Conservation (phyloP, 2,797 vertebrate genomes). For the Lerista edwardsae region DNA sequence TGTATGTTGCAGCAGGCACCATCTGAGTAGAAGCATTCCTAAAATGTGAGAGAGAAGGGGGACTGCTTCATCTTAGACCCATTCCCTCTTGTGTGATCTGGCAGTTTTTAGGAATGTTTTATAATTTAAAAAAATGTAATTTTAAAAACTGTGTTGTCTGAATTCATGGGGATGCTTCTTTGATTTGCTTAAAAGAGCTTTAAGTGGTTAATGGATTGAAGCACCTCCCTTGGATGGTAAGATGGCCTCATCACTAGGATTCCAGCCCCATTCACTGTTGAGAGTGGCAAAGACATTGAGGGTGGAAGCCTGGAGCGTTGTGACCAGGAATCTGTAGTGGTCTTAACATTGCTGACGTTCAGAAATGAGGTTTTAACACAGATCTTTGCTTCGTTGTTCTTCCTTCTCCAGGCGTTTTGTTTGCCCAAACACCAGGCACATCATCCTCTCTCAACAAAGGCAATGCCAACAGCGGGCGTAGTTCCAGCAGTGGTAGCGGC, state of each 20-base stretch:
- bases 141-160: no score
- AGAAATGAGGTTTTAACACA: no score
- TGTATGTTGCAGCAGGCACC: not conserved
- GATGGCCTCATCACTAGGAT: not conserved
- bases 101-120: not conserved
- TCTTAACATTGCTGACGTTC: no score
- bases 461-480: slow-evolving; percentile 39
- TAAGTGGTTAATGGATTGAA: no score
- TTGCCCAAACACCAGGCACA: slow-evolving; percentile 87
- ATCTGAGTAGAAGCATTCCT: not conserved
- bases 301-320: no score
- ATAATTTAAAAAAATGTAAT: no score
- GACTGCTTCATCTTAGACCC: not conserved
- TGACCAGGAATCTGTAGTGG: no score
- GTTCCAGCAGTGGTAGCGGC: slow-evolving; percentile 40
- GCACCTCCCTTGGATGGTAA: no score
- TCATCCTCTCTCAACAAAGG: slow-evolving; percentile 82
- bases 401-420: slow-evolving; percentile 86
- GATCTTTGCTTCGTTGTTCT: not conserved
- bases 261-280: not conserved
- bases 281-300: not conserved
- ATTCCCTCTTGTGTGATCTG: not conserved
- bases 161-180: no score
- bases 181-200: no score
- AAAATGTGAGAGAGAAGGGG: not conserved